A percentile compares a stretch with the other conserved stretches of the same genome.
Evolutionary conservation across 2,888 invertebrate species (phyloP).

Genomic region (Drosophila mimica): DNA sequence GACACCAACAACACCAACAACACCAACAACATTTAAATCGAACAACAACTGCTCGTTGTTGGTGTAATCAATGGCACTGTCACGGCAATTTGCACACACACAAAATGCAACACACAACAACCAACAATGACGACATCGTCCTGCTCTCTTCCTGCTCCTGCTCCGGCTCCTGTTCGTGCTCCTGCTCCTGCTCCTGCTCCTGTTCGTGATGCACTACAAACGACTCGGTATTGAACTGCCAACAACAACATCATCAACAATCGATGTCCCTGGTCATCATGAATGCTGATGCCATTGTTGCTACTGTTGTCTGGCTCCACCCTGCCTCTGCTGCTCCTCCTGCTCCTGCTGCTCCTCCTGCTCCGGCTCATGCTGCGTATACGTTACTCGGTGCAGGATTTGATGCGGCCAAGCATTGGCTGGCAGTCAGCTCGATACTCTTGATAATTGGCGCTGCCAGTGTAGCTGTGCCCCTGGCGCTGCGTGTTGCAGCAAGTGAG

Average conservation of each 20-base stretch:
- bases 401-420: constrained; percentile 90
- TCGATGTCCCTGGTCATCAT: constrained; percentile 63
- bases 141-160: neutral
- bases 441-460: constrained; percentile 92
- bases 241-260: constrained; percentile 63
- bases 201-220: constrained; percentile 50
- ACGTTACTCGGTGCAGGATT: constrained; percentile 84
- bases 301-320: no score
- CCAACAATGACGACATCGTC: constrained; percentile 33
- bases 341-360: constrained; percentile 6
- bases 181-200: neutral
- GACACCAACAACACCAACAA: neutral
- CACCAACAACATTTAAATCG: constrained; percentile 21
- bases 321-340: neutral
- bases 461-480: constrained; percentile 91
- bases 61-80: constrained; percentile 79
- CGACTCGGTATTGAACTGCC: constrained; percentile 79
- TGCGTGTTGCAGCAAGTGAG: constrained; percentile 89
- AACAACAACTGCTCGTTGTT: constrained; percentile 40
- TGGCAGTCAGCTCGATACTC: constrained; percentile 91
- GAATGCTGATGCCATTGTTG: constrained; percentile 61
- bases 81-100: constrained; percentile 80
- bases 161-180: neutral
- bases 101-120: constrained; percentile 75
- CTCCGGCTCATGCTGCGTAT: constrained; percentile 39